phyloP scores from a whole-genome alignment of 2,888 invertebrate species.

The Sphaerophoria taeniata region DNA sequence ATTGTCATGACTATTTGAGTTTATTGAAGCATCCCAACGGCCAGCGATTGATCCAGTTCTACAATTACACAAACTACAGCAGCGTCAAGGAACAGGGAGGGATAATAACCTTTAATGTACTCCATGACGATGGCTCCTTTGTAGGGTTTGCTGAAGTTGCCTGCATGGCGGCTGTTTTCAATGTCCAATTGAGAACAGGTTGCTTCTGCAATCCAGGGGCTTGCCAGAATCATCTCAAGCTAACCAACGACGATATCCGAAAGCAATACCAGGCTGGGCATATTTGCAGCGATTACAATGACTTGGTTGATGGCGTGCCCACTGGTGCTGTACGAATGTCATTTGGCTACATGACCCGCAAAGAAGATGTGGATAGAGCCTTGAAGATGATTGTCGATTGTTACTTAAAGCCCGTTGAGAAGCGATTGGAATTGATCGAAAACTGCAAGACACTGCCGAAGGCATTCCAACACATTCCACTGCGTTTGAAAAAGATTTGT shows the following conservation, averaged over 20 bases:
- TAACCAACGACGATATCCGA: slow-evolving; percentile 88
- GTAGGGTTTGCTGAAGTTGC: slow-evolving; percentile 97
- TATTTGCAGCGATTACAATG: slow-evolving; percentile 94
- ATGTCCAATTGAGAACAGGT: slow-evolving; percentile 94
- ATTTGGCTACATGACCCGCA: slow-evolving; percentile 94
- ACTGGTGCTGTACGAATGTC: slow-evolving; percentile 96
- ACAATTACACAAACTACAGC: slow-evolving; percentile 88
- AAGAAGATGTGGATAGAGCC: slow-evolving; percentile 88
- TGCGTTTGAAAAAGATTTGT: slow-evolving; percentile 75
- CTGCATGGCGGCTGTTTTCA: slow-evolving; percentile 93
- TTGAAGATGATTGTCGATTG: slow-evolving; percentile 90
- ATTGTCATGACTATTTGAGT: slow-evolving; percentile 87
- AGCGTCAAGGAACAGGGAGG: slow-evolving; percentile 89
- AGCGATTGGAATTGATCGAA: slow-evolving; percentile 76
- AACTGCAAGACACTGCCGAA: slow-evolving; percentile 77
- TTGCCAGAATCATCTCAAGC: slow-evolving; percentile 91
- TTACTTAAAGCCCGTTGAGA: slow-evolving; percentile 84
- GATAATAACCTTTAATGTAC: slow-evolving; percentile 94
- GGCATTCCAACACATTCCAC: slow-evolving; percentile 77
- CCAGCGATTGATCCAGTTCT: slow-evolving; percentile 87
- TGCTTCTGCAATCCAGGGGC: slow-evolving; percentile 99
- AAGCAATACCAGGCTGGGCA: slow-evolving; percentile 94
- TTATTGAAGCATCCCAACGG: slow-evolving; percentile 89
- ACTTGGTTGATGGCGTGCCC: slow-evolving; percentile 92
- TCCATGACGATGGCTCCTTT: slow-evolving; percentile 89